Evolutionary conservation across 37 sponge, comb jelly and placozoan species (phyloP).

Genomic region (Agelas oroides): DNA sequence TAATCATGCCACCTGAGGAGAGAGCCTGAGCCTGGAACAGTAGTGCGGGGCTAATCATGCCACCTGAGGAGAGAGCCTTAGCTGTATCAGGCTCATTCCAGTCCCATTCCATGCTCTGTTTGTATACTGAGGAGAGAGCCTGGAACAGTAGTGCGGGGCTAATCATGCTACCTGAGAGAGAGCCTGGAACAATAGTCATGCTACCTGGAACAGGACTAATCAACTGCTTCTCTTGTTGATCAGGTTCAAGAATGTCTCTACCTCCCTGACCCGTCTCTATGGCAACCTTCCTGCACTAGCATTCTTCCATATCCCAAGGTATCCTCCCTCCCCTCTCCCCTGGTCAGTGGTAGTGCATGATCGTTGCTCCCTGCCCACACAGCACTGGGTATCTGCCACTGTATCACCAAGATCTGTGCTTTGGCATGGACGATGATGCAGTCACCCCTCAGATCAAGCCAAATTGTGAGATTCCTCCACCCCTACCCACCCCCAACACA

Average conservation of each 20-base stretch:
- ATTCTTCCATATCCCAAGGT: slow-evolving; percentile 51
- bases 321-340: background rate
- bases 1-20: too few relatives aligned
- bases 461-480: slow-evolving; percentile 35
- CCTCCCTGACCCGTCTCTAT: background rate
- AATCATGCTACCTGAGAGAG: too few relatives aligned
- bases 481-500: too few relatives aligned
- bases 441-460: slow-evolving; percentile 37
- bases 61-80: too few relatives aligned
- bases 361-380: background rate
- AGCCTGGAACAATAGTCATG: too few relatives aligned
- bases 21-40: too few relatives aligned
- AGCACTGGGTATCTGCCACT: slow-evolving; percentile 23
- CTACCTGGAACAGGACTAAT: background rate
- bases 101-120: too few relatives aligned
- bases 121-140: too few relatives aligned
- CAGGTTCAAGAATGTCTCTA: slow-evolving; percentile 11
- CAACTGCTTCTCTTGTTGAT: background rate
- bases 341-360: too few relatives aligned
- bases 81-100: too few relatives aligned
- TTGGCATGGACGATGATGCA: slow-evolving; percentile 32
- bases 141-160: too few relatives aligned
- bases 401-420: slow-evolving; percentile 14
- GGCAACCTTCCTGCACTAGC: slow-evolving; percentile 23
- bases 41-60: too few relatives aligned